These are phyloP conservation scores for Spinus pinus DNA, from an alignment of 2,797 vertebrate genomes.

Conservation along the genomic window DNA sequence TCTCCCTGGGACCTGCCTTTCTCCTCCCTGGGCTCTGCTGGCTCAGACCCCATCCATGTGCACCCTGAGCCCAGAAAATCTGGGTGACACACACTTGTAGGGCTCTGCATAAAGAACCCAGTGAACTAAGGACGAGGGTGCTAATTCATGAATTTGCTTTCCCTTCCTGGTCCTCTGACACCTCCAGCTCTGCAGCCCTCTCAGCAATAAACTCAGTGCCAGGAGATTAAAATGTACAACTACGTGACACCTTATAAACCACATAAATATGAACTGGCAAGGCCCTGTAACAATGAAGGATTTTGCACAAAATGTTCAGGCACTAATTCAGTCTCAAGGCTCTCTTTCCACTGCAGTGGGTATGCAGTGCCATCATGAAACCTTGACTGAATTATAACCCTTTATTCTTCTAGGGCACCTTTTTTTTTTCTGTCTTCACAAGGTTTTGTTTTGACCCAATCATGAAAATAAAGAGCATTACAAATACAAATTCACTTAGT, in stretches of 20 bases:
- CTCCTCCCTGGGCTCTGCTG: neutral
- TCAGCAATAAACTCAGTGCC: constrained; percentile 5
- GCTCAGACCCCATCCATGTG: neutral
- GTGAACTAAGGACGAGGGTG: neutral
- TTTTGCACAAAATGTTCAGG: constrained; percentile 23
- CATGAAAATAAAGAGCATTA: neutral
- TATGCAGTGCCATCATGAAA: neutral
- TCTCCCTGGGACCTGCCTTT: fast-evolving
- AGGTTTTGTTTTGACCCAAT: constrained; percentile 23
- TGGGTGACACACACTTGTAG: fast-evolving
- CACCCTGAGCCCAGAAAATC: neutral
- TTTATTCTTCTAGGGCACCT: neutral
- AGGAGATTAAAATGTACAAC: constrained; percentile 30
- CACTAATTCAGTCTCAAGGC: constrained; percentile 20
- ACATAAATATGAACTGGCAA: constrained; percentile 24
- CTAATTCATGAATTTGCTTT: neutral
- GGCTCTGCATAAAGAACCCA: neutral
- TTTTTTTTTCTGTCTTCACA: neutral
- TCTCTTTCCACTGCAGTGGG: constrained; percentile 11
- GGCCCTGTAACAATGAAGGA: neutral
- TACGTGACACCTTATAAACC: constrained; percentile 28
- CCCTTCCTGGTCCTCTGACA: neutral
- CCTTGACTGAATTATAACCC: neutral
- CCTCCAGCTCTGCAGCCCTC: neutral
- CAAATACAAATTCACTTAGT: neutral